A percentile compares a stretch with the other conserved stretches of the same genome.
phyloP scores from a whole-genome alignment of 2,113 vertebrate genomes.

The Thamnaconus septentrionalis region DNA sequence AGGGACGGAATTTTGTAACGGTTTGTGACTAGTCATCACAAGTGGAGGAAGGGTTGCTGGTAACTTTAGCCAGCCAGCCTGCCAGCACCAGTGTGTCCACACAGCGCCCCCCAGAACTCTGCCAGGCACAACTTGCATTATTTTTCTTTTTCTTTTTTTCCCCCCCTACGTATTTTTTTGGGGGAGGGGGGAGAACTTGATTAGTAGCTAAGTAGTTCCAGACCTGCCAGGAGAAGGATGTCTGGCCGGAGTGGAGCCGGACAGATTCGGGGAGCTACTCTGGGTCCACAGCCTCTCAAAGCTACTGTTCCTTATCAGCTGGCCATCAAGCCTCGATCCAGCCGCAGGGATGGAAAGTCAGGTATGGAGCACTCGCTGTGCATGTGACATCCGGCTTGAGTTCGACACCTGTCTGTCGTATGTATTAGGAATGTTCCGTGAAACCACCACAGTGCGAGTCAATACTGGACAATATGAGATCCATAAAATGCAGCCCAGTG shows the following conservation, averaged over 20 bases:
- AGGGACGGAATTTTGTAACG: conserved; percentile 37
- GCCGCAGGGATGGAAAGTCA: conserved; percentile 75
- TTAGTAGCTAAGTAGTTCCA: conserved; percentile 1
- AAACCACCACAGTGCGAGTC: too few relatives aligned
- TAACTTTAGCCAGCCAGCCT: conserved; percentile 19
- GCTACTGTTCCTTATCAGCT: conserved; percentile 86
- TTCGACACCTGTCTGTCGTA: conserved; percentile 23
- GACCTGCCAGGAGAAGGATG: conserved; percentile 43
- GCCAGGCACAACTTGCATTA: conserved; percentile 19
- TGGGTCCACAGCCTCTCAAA: conserved; percentile 80
- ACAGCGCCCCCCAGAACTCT: conserved; percentile 41
- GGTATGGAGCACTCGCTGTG: conserved; percentile 41
- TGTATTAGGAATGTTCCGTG: background rate
- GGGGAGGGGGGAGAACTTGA: background rate
- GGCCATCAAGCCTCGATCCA: conserved; percentile 63
- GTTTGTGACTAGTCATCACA: conserved; percentile 38
- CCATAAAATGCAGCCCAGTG: too few relatives aligned
- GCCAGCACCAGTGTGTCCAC: conserved; percentile 14
- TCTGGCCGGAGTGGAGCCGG: conserved; percentile 59
- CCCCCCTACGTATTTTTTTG: background rate
- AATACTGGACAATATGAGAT: too few relatives aligned
- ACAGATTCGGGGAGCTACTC: conserved; percentile 42
- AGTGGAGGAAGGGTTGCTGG: conserved; percentile 53
- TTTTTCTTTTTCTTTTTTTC: background rate
- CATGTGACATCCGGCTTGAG: background rate